phyloP scores from a whole-genome alignment of 2,113 vertebrate species.

The Trochalopteron elliotii region DNA sequence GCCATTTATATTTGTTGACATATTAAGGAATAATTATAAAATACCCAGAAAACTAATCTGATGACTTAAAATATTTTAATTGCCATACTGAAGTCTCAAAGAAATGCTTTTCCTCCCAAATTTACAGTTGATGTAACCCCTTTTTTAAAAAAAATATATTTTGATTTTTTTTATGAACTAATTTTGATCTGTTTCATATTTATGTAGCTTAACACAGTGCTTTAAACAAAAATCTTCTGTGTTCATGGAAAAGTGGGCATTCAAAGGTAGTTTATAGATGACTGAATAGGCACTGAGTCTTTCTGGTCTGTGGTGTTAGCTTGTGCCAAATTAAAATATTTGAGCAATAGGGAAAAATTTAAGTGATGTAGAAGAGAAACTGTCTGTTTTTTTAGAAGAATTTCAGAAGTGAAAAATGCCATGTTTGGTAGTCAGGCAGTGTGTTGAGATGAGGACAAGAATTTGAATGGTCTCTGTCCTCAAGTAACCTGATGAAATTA shows the following conservation, averaged over 20 bases:
- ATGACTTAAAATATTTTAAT: background rate
- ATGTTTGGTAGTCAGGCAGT: background rate
- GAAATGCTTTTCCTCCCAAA: conserved; percentile 46
- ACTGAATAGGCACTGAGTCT: background rate
- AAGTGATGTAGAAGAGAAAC: background rate
- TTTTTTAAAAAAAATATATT: background rate
- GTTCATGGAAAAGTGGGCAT: background rate
- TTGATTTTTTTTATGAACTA: background rate
- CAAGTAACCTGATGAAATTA: background rate
- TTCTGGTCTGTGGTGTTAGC: background rate
- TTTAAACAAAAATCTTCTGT: background rate
- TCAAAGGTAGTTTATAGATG: background rate
- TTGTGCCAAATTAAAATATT: background rate
- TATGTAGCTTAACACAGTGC: background rate
- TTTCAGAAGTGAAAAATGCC: background rate
- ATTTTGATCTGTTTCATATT: background rate
- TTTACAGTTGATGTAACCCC: conserved; percentile 58
- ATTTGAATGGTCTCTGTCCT: background rate
- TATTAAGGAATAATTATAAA: background rate
- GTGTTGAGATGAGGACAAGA: background rate
- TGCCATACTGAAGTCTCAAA: background rate
- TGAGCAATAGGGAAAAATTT: background rate
- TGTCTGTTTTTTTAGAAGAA: background rate
- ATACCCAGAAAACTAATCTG: background rate
- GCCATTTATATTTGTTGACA: background rate